Evolutionary conservation across 1,140 invertebrate species (phyloP), one percentile per base, ranked within the genome.

Genomic region (Drosophila guanche): DNA sequence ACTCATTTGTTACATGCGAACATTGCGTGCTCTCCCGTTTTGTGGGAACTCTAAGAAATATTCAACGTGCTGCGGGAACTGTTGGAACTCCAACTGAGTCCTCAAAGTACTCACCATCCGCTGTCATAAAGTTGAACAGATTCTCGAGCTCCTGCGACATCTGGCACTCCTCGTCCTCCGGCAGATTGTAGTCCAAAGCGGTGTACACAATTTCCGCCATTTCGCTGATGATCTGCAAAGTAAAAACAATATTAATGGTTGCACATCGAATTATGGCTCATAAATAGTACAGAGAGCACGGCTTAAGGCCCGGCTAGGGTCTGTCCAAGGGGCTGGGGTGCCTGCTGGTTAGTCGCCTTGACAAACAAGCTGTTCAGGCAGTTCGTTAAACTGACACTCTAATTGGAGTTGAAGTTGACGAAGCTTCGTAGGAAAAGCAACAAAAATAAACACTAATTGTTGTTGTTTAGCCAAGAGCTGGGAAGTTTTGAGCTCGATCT

Each of bases 171-270:
- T 98, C 97, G 61, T 96, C 95, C 74, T 95, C 95, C 47, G 94
- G 93, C 85, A 97, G 92, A 67, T 96, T 95, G 92, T 95, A 97
- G 92, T 98, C 97, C 80, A 98, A 92, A n/a, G 97, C 97, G 66
- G 95, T 94, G 92, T 96, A 98, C 58, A 98, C 94, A 58, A 96
- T 93, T 60, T 96, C 92, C 5, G 97, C 97, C 81, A 98, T 90
- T 65, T 95, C 95, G 61, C 95, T 94, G 61, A 97, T 94, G 74
- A 97, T 92, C 96, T 97, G 93, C 4, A 94, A 94, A 40, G 73
- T 65, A 51, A 65, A 50, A 57, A 57, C 1, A 16, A 7, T 20
- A 14, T 63, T 53, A 37, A 51, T 63, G 66, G 22, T 67, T 41
- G 47, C 14, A 4, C 22, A 40, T 54, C 69, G 27, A 63, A 52